Evolutionary conservation across 2,797 vertebrate genomes (phyloP).

Genomic region (Macroramphosus scolopax): DNA sequence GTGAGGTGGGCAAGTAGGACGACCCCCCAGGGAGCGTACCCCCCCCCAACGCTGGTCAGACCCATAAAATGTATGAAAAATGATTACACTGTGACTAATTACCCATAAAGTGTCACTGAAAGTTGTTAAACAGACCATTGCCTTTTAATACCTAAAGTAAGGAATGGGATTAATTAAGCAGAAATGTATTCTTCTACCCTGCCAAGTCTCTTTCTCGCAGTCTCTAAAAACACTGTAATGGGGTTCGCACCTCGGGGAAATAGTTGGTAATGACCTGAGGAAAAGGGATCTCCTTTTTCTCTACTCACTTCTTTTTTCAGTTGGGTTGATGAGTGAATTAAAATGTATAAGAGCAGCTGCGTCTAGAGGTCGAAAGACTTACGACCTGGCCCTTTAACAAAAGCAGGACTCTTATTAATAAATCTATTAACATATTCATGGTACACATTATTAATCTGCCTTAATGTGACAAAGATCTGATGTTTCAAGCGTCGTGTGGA

Average conservation of each 20-base stretch:
- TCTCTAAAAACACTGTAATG: constrained; percentile 72
- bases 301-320: constrained; percentile 43
- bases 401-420: constrained; percentile 42
- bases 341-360: constrained; percentile 45
- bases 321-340: constrained; percentile 57
- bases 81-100: constrained; percentile 84
- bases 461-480: too few relatives aligned
- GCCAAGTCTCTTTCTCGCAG: constrained; percentile 71
- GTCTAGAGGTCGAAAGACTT: constrained; percentile 39
- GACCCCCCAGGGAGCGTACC: constrained; percentile 59
- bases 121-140: constrained; percentile 85
- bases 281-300: constrained; percentile 61
- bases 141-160: constrained; percentile 83
- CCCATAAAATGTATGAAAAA: constrained; percentile 82
- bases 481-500: too few relatives aligned
- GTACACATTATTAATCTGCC: not conserved
- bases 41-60: constrained; percentile 68
- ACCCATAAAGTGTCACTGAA: constrained; percentile 80
- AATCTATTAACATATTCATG: too few relatives aligned
- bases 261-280: constrained; percentile 68
- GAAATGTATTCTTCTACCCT: constrained; percentile 79
- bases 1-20: constrained; percentile 50
- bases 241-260: constrained; percentile 66
- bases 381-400: constrained; percentile 35
- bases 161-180: constrained; percentile 82